phyloP scores from a whole-genome alignment of 2,113 vertebrate species.

The Crypturellus undulatus region DNA sequence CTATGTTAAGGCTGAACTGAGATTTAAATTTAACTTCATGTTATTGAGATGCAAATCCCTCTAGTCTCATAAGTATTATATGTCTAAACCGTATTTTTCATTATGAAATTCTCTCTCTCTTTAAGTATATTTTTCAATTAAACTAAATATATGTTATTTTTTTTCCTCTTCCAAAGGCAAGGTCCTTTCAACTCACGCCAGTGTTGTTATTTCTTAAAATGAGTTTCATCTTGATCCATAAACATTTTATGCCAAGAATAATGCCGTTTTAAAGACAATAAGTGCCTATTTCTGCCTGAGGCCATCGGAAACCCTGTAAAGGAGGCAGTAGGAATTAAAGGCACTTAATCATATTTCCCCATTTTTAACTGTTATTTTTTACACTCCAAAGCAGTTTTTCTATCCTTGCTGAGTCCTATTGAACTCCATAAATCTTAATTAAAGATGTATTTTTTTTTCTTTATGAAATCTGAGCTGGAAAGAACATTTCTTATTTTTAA shows the following conservation, averaged over 20 bases:
- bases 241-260: constrained; percentile 82
- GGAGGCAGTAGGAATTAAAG: constrained; percentile 80
- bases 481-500: constrained; percentile 76
- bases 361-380: constrained; percentile 78
- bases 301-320: constrained; percentile 71
- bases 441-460: constrained; percentile 73
- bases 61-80: constrained; percentile 35
- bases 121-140: constrained; percentile 62
- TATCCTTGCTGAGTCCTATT: constrained; percentile 61
- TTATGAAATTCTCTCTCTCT: neutral
- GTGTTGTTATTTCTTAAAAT: constrained; percentile 76
- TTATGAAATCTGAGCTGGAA: constrained; percentile 75
- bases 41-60: constrained; percentile 63
- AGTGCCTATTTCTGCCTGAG: constrained; percentile 78
- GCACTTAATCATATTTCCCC: constrained; percentile 78
- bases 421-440: constrained; percentile 81
- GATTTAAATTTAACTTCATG: constrained; percentile 1
- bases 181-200: constrained; percentile 76
- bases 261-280: constrained; percentile 80
- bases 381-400: constrained; percentile 72
- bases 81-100: constrained; percentile 55
- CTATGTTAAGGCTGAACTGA: constrained; percentile 42
- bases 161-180: constrained; percentile 70
- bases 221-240: constrained; percentile 82
- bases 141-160: constrained; percentile 71